Base-by-base conservation (phyloP, 2,888 invertebrate species). In the Drosophila demipolita region DNA sequence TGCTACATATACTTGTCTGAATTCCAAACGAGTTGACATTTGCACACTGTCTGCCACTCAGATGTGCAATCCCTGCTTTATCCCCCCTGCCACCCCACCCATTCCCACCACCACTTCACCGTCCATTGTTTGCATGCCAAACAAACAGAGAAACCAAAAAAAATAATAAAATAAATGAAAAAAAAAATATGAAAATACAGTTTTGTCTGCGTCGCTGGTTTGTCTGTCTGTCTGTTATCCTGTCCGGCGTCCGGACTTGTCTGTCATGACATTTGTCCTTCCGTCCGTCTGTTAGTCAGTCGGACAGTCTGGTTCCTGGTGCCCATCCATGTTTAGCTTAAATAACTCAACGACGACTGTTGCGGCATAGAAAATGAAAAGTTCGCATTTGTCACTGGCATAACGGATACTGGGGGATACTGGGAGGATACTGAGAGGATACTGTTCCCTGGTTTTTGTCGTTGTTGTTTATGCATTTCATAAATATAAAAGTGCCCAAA, bases 21-120 rank as follows among this genome's bases (percentile, higher is more conserved):
- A 80, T 76, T 75, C 62, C 80, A 75, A 75, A 73, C 67, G 70
- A 82, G 89, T 88, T 90, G 90, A 90, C 90, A 90, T 90, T 87
- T 83, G 83, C 78, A 85, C 87, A 83, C 83, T 87, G 86, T 89
- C 87, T 89, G 90, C 79, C 89, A 85, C 80, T 89, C 82, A 87
- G 79, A 78, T 77, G 82, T 82, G 80, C 77, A 80, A 68, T 69
- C 71, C 76, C 65, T 73, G 73, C n/a, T 36, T 29, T n/a, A n/a
- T n/a, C 48, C 42, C 26, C 20, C 20, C 29, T 15, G 12, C 12
- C 12, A 7, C 7, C 1, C 8, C 15, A 7, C 7, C 36, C 36
- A 7, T 26, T 26, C 45, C 48, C 17, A 23, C 8, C 12, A 36
- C 20, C 54, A 3, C 61, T 49, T 35, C 26, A n/a, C 6, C n/a